phyloP scores from a whole-genome alignment of 2,888 invertebrate genomes.

The Fissipunctia ypsillon region DNA sequence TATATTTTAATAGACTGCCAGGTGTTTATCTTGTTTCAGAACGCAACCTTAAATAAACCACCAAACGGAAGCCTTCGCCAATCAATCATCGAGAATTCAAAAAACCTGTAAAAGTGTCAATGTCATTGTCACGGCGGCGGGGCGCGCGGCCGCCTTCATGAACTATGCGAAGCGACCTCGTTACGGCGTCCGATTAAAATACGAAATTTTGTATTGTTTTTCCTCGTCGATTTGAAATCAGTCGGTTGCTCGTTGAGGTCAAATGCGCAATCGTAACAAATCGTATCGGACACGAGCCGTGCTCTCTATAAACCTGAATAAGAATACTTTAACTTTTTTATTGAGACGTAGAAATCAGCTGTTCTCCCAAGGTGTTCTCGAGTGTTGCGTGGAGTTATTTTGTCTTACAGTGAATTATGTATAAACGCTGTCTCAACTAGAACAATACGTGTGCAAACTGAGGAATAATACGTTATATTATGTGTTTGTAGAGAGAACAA shows the following conservation, averaged over 20 bases:
- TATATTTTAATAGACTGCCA: slow-evolving; percentile 38
- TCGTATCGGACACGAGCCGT: slow-evolving; percentile 63
- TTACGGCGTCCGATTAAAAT: slow-evolving; percentile 70
- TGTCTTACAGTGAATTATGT: slow-evolving; percentile 58
- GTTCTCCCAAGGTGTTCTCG: slow-evolving; percentile 70
- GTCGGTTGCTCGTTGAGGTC: slow-evolving; percentile 72
- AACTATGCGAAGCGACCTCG: slow-evolving; percentile 70
- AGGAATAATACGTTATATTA: slow-evolving; percentile 43
- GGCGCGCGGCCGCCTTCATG: slow-evolving; percentile 58
- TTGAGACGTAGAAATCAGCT: slow-evolving; percentile 78
- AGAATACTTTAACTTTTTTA: slow-evolving; percentile 67
- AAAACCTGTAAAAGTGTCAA: slow-evolving; percentile 72
- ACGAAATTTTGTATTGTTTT: slow-evolving; percentile 77
- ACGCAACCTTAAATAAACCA: slow-evolving; percentile 52
- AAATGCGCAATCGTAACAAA: slow-evolving; percentile 77
- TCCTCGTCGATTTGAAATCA: slow-evolving; percentile 80
- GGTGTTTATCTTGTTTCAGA: slow-evolving; percentile 44
- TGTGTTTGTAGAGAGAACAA: slow-evolving; percentile 50
- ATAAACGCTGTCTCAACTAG: slow-evolving; percentile 58
- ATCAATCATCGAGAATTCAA: slow-evolving; percentile 64
- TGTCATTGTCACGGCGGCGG: slow-evolving; percentile 78
- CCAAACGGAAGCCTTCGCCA: slow-evolving; percentile 62
- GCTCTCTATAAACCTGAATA: slow-evolving; percentile 59
- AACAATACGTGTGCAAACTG: slow-evolving; percentile 69
- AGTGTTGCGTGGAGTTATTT: slow-evolving; percentile 73